Conservation (phyloP, 2,888 invertebrate genomes). For the Lasioglossum oenotherae region DNA sequence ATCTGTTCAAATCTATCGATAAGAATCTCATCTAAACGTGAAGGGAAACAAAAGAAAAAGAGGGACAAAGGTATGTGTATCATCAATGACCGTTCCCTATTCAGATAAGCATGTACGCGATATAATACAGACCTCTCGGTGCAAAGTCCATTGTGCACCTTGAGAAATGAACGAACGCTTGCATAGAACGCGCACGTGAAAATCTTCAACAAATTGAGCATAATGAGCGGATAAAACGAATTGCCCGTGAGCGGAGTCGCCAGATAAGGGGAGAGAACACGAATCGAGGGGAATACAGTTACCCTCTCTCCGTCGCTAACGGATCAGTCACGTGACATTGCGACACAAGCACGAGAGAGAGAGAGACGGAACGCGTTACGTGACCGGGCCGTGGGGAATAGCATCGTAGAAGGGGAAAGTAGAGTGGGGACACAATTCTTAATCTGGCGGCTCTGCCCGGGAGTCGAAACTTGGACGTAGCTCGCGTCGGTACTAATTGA, state of each 20-base stretch:
- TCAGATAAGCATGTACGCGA: slow-evolving; percentile 26
- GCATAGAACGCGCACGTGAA: slow-evolving; percentile 22
- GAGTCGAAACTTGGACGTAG: not conserved
- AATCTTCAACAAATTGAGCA: slow-evolving; percentile 23
- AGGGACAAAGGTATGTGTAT: not conserved
- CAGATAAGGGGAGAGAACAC: too few relatives aligned
- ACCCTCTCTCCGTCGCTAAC: too few relatives aligned
- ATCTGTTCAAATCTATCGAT: not conserved
- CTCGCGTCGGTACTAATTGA: not conserved
- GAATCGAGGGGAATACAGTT: too few relatives aligned
- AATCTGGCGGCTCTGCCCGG: not conserved
- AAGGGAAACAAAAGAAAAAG: not conserved
- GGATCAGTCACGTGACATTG: too few relatives aligned
- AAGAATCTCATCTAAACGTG: not conserved
- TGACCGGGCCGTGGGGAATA: too few relatives aligned
- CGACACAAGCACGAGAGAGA: too few relatives aligned
- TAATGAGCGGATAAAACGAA: slow-evolving; percentile 6
- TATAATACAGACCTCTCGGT: not conserved
- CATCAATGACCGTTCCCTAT: slow-evolving; percentile 5
- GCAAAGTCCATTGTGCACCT: slow-evolving; percentile 15
- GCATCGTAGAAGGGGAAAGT: too few relatives aligned
- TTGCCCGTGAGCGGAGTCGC: not conserved
- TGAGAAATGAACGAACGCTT: slow-evolving; percentile 4
- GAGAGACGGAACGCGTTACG: too few relatives aligned
- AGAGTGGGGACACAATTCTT: too few relatives aligned